phyloP scores from a whole-genome alignment of 2,797 vertebrate genomes.

The Tympanoctomys barrerae region DNA sequence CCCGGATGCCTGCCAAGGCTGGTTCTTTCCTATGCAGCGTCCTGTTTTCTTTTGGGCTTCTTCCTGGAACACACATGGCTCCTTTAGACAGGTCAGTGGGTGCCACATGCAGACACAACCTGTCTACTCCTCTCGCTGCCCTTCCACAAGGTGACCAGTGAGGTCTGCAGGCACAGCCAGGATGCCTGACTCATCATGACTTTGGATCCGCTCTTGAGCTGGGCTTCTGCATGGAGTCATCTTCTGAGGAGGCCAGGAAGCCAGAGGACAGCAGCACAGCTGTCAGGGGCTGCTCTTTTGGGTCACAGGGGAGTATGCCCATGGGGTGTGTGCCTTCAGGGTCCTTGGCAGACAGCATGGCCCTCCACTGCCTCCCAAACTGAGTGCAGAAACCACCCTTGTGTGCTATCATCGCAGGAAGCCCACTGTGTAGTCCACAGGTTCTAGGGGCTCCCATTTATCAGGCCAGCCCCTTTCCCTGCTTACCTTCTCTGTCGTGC shows the following conservation, averaged over 20 bases:
- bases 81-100: not conserved
- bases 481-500: not conserved
- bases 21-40: not conserved
- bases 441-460: not conserved
- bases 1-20: not conserved
- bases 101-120: fast-evolving
- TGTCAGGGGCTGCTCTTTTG: not conserved
- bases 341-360: fast-evolving
- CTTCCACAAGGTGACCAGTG: not conserved
- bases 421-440: not conserved
- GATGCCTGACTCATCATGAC: not conserved
- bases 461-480: not conserved
- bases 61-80: not conserved
- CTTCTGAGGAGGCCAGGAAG: not conserved
- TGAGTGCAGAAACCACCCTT: not conserved
- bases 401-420: not conserved
- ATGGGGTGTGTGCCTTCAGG: fast-evolving
- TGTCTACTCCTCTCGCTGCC: not conserved
- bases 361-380: not conserved
- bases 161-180: too few relatives aligned
- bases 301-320: not conserved
- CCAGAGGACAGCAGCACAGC: not conserved
- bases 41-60: not conserved
- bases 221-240: not conserved
- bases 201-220: not conserved